phyloP scores from a whole-genome alignment of 2,888 invertebrate genomes.

The Pandemis corylana region DNA sequence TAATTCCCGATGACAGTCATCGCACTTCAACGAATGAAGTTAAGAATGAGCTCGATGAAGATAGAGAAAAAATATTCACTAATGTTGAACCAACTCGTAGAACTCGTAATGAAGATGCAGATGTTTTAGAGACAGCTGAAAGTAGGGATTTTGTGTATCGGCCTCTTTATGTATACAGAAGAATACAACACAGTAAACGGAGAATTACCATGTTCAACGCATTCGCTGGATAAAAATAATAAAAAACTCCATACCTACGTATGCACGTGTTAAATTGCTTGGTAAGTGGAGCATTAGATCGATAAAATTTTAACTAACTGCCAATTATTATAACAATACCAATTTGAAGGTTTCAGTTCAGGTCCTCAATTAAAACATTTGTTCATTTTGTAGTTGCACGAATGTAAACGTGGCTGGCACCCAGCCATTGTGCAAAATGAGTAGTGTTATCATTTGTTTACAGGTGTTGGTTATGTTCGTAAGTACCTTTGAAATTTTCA shows the following conservation, averaged over 20 bases:
- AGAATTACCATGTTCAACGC: conserved; percentile 76
- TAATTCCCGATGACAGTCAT: conserved; percentile 16
- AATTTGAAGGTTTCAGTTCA: neutral
- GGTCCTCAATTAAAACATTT: neutral
- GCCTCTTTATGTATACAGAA: conserved; percentile 73
- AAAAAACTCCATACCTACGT: neutral
- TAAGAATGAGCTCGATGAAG: conserved; percentile 2
- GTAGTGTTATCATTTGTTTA: conserved; percentile 15
- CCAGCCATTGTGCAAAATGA: conserved; percentile 23
- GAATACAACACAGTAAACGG: conserved; percentile 72
- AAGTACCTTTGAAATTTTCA: conserved; percentile 12
- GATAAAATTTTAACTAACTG: conserved; percentile 28
- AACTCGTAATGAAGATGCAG: conserved; percentile 39
- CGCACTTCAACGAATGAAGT: neutral
- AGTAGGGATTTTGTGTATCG: conserved; percentile 66
- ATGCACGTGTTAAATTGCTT: conserved; percentile 6
- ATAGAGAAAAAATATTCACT: conserved; percentile 6
- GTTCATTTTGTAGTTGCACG: conserved; percentile 14
- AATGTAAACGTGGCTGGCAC: conserved; percentile 11
- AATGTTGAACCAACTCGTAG: neutral
- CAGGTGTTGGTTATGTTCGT: conserved; percentile 15
- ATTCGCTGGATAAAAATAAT: conserved; percentile 67
- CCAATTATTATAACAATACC: conserved; percentile 30
- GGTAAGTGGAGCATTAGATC: conserved; percentile 21
- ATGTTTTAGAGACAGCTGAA: conserved; percentile 61